These are phyloP conservation scores for Vombatus ursinus DNA, from an alignment of 2,113 vertebrate genomes.

Conservation along the genomic window DNA sequence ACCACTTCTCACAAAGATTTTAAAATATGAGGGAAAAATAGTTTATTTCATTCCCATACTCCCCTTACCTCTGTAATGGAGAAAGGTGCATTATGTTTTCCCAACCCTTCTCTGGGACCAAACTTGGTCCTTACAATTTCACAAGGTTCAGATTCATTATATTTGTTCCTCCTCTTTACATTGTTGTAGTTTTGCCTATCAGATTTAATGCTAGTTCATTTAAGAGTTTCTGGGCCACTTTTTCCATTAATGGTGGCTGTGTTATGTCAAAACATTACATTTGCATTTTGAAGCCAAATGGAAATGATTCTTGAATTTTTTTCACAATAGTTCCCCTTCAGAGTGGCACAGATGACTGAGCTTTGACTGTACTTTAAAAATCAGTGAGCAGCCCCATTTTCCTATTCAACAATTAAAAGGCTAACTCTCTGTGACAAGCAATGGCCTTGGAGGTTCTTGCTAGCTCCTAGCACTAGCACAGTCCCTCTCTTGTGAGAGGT, in stretches of 20 bases:
- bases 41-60: neutral
- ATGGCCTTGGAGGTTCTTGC: neutral
- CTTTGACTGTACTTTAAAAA: neutral
- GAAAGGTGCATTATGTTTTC: neutral
- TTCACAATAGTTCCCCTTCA: neutral
- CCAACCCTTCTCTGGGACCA: neutral
- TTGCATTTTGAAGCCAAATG: neutral
- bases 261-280: neutral
- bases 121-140: neutral
- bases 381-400: neutral
- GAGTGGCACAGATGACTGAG: neutral
- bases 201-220: neutral
- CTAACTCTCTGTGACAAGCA: too few relatives aligned
- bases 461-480: neutral
- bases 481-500: neutral
- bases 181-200: neutral
- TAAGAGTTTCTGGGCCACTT: neutral
- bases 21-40: neutral
- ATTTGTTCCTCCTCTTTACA: neutral
- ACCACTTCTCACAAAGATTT: neutral
- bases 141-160: neutral
- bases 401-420: neutral
- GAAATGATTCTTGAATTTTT: neutral
- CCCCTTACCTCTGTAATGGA: neutral
- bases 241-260: neutral